phyloP scores from a whole-genome alignment of 1,140 invertebrate species.

The Pogonus chalceus region DNA sequence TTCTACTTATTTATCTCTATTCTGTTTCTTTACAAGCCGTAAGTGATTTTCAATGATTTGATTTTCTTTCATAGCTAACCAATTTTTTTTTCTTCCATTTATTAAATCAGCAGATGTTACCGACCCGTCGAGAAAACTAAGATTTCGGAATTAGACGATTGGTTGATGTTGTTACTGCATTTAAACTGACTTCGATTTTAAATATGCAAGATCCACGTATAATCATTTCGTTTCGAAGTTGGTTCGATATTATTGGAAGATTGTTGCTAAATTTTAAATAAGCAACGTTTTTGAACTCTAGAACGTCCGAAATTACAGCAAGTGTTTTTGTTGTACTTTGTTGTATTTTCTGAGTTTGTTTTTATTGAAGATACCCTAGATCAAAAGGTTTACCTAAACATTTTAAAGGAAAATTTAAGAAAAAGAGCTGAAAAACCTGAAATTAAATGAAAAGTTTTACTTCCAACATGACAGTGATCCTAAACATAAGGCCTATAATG shows the following conservation, averaged over 20 bases:
- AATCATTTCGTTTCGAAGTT: too few species aligned
- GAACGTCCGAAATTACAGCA: neutral
- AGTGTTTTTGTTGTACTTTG: too few species aligned
- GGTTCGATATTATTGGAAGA: too few species aligned
- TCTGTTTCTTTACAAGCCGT: too few species aligned
- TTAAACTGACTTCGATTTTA: too few species aligned
- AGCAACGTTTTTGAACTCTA: neutral
- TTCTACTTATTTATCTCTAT: too few species aligned
- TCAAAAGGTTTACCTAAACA: slow-evolving; percentile 14
- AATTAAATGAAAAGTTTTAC: slow-evolving; percentile 17
- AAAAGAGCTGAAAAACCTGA: slow-evolving; percentile 15
- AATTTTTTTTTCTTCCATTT: neutral
- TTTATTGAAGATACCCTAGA: slow-evolving; percentile 25
- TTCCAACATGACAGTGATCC: too few species aligned
- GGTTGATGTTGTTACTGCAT: too few species aligned
- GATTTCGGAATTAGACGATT: too few species aligned
- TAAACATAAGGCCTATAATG: slow-evolving; percentile 7
- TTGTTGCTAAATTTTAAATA: neutral
- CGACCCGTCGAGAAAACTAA: neutral
- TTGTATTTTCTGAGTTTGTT: too few species aligned
- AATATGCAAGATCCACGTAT: too few species aligned
- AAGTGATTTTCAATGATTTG: neutral
- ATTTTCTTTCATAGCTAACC: too few species aligned
- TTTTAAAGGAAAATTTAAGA: slow-evolving; percentile 18
- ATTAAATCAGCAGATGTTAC: neutral